Evolutionary conservation across 30 jellyfish, hydroid and myxozoan species (phyloP), one percentile per base, ranked within the genome.

Genomic region (Clytia hemisphaerica): DNA sequence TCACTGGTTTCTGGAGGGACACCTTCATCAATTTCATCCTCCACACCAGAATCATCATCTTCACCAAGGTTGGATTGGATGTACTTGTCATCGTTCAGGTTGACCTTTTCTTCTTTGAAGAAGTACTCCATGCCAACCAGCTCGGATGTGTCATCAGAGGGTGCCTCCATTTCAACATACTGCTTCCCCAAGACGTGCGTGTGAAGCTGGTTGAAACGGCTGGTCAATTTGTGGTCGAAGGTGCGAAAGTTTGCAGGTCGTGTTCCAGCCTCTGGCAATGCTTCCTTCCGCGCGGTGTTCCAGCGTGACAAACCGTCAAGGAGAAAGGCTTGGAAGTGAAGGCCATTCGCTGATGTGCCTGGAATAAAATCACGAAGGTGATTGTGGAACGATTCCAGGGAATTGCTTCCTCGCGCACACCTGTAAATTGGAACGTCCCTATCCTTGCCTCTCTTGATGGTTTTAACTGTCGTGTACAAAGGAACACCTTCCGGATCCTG

Each of bases 381-480:
- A 16, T 44, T 19, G 29, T 66, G 78, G 33, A 66, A 42, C 16
- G 78, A 66, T 9, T 66, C 60, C 4, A 77, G 3, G 15, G 92
- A 65, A 48, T 66, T 77, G n/a, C 76, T 24, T 19, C 83, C 92
- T 57, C 83, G 33, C 50, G 78, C 83, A 58, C 92, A 77, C 7
- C 92, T 47, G 55, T 32, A 67, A 26, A 77, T 78, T 62, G 83
- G 83, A 63, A 67, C 32, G 37, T 22, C 19, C 25, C n/a, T 36
- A 30, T 54, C 58, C n/a, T n/a, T n/a, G 1, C 83, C 92, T 38
- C 67, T 77, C 14, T 51, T 77, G 33, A 48, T 49, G n/a, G 15
- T 40, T 15, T 59, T 48, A 25, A 49, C 48, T 64, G 21, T 54
- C 6, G 92, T 38, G 54, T 77, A 77, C 22, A 65, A 66, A 33